phyloP scores from a whole-genome alignment of 1,140 invertebrate genomes.

The Leptopilina clavipes region DNA sequence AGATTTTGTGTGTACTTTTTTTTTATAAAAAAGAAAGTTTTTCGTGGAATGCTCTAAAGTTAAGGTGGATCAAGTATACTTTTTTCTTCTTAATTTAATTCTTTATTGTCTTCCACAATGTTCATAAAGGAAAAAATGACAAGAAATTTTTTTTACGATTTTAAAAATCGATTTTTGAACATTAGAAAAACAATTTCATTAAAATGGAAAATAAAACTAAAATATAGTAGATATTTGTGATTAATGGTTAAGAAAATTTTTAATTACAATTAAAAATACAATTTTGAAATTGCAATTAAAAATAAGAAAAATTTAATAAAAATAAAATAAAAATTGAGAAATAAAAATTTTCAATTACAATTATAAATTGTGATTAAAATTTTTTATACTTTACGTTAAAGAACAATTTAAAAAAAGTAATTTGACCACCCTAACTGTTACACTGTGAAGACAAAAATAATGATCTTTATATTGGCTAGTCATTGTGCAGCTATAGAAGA shows the following conservation, averaged over 20 bases:
- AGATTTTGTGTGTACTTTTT: neutral
- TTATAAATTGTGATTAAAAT: too few relatives aligned
- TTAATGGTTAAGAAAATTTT: too few relatives aligned
- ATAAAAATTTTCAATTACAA: too few relatives aligned
- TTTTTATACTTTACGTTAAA: neutral
- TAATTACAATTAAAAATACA: too few relatives aligned
- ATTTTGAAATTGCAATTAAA: too few relatives aligned
- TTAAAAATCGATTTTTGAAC: too few relatives aligned
- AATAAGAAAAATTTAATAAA: too few relatives aligned
- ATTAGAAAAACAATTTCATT: too few relatives aligned
- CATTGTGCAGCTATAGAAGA: slow-evolving; percentile 70
- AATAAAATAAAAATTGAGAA: too few relatives aligned
- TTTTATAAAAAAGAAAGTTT: neutral
- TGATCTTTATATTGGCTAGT: slow-evolving; percentile 73
- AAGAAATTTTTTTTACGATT: neutral
- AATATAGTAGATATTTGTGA: too few relatives aligned
- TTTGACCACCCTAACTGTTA: neutral
- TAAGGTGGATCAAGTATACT: neutral
- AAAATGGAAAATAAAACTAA: too few relatives aligned
- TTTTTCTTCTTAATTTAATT: neutral
- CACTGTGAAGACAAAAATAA: slow-evolving; percentile 55
- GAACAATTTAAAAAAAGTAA: neutral
- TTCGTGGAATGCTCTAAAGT: neutral
- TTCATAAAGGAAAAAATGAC: neutral
- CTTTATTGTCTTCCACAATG: neutral